Conservation (phyloP, 2,888 invertebrate species). For the Pheosia gnoma region DNA sequence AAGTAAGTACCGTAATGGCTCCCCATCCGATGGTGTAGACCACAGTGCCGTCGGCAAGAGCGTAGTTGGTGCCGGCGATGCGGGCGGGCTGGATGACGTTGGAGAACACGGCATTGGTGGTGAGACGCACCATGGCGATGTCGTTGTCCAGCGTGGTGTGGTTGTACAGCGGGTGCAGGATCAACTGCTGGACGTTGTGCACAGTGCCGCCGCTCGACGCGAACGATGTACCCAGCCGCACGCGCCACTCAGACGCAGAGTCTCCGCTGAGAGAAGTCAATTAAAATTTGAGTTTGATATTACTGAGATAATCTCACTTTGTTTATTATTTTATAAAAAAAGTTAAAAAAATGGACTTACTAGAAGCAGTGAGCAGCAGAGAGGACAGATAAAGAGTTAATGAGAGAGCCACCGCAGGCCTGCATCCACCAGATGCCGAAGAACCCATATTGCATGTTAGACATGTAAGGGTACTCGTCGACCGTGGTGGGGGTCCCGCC, state of each 20-base stretch:
- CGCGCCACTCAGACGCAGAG: conserved; percentile 44
- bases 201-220: conserved; percentile 42
- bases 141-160: conserved; percentile 40
- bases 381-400: conserved; percentile 47
- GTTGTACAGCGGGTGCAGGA: conserved; percentile 44
- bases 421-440: conserved; percentile 50
- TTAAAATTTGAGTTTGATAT: conserved; percentile 13
- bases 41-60: conserved; percentile 30
- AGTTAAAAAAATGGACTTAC: conserved; percentile 45
- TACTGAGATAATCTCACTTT: not conserved
- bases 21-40: conserved; percentile 58
- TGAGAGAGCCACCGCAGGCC: conserved; percentile 55
- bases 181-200: conserved; percentile 32
- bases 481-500: conserved; percentile 54
- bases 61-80: conserved; percentile 44
- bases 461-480: conserved; percentile 58
- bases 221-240: conserved; percentile 43
- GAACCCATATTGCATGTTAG: conserved; percentile 52
- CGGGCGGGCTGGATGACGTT: conserved; percentile 35
- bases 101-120: conserved; percentile 31
- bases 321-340: not conserved
- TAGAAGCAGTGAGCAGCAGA: conserved; percentile 63
- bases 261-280: conserved; percentile 45
- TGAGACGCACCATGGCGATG: conserved; percentile 52
- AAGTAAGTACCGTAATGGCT: conserved; percentile 40